These are phyloP conservation scores for Meteorus cinctellus DNA, from an alignment of 2,888 invertebrate genomes.

Conservation along the genomic window DNA sequence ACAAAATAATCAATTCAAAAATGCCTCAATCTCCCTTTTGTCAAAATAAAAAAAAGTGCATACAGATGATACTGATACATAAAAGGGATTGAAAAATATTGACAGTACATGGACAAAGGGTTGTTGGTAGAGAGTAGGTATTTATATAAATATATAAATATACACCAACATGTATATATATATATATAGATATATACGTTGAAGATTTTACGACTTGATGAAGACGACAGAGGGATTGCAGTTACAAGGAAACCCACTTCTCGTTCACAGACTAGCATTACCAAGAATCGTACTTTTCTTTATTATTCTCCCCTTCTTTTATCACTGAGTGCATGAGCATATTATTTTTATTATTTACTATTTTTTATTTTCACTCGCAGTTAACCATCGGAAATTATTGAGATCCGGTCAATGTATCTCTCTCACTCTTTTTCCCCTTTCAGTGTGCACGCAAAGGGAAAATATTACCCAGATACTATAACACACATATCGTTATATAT, in stretches of 20 bases:
- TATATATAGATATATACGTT: slow-evolving; percentile 29
- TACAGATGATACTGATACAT: not conserved
- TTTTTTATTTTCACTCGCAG: not conserved
- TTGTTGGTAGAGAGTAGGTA: not conserved
- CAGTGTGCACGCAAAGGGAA: not conserved
- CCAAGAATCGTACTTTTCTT: slow-evolving; percentile 23
- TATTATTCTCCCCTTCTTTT: slow-evolving; percentile 17
- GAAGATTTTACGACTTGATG: slow-evolving; percentile 49
- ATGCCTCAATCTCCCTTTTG: too few relatives aligned
- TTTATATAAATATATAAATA: slow-evolving; percentile 25
- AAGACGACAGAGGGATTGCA: slow-evolving; percentile 47
- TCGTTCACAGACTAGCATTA: slow-evolving; percentile 37
- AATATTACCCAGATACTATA: slow-evolving; percentile 3
- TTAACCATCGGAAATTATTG: slow-evolving; percentile 16
- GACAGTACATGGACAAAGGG: slow-evolving; percentile 16
- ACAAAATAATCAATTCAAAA: too few relatives aligned
- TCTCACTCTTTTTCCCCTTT: not conserved
- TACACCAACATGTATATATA: slow-evolving; percentile 15
- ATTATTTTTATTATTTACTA: slow-evolving; percentile 1
- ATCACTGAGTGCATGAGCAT: slow-evolving; percentile 15
- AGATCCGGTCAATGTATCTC: slow-evolving; percentile 11
- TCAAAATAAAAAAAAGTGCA: too few relatives aligned
- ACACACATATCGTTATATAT: not conserved
- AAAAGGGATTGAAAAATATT: not conserved
- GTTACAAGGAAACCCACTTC: slow-evolving; percentile 51